Evolutionary conservation across 2,797 vertebrate genomes (phyloP).

Genomic region (Phrynocephalus vlangalii): DNA sequence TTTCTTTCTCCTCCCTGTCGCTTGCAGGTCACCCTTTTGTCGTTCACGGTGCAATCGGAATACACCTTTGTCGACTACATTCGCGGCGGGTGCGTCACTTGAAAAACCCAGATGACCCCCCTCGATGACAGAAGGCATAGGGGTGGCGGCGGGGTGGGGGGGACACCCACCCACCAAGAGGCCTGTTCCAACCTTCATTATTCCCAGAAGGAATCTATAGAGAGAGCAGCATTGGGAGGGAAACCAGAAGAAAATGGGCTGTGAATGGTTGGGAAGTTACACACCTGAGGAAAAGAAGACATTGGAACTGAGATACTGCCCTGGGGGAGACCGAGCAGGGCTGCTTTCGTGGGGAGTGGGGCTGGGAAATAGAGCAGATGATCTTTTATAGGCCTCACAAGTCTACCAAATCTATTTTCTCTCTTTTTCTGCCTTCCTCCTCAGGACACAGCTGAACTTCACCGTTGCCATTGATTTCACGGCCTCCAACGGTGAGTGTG

Average conservation of each 20-base stretch:
- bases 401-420: conserved; percentile 33
- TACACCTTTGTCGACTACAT: conserved; percentile 98
- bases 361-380: neutral
- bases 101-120: neutral
- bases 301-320: neutral
- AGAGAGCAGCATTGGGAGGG: neutral
- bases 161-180: neutral
- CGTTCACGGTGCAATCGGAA: conserved; percentile 95
- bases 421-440: conserved; percentile 30
- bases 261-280: neutral
- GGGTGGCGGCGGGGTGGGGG: neutral
- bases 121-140: neutral
- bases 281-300: neutral
- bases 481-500: conserved; percentile 92
- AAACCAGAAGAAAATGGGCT: neutral
- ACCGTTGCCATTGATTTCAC: conserved; percentile 98
- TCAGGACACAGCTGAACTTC: conserved; percentile 97
- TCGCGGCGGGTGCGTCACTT: conserved; percentile 87
- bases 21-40: conserved; percentile 92
- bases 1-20: neutral
- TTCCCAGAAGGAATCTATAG: accelerated
- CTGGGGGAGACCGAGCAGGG: neutral
- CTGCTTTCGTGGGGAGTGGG: neutral
- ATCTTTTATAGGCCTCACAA: neutral
- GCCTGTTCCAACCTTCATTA: conserved; percentile 10